Evolutionary conservation across 1,140 invertebrate species (phyloP).

Genomic region (Formica exsecta): DNA sequence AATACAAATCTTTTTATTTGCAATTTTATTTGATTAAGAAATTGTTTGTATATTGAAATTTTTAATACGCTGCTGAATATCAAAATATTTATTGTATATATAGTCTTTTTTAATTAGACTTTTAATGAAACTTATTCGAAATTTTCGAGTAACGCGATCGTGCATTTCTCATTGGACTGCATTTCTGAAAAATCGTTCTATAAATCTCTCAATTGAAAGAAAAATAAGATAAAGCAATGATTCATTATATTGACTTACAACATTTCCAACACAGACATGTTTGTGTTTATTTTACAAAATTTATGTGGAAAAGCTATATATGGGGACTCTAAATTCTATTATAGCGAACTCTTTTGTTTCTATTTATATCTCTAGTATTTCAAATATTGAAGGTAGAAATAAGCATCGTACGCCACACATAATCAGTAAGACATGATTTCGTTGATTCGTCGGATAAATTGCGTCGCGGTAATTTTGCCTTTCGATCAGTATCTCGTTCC

Average conservation of each 20-base stretch:
- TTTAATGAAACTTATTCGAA: not conserved
- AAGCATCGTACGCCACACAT: too few relatives aligned
- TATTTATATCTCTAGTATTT: not conserved
- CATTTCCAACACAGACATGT: not conserved
- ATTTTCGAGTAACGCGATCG: not conserved
- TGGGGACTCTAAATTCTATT: not conserved
- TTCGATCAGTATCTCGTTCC: slow-evolving; percentile 30
- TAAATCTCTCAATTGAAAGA: not conserved
- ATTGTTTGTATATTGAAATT: not conserved
- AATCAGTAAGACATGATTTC: not conserved
- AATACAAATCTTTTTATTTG: not conserved
- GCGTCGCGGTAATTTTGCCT: slow-evolving; percentile 22
- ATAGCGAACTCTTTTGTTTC: not conserved
- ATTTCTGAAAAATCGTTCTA: not conserved
- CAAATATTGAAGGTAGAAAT: not conserved
- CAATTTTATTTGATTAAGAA: not conserved
- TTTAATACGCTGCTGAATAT: too few relatives aligned
- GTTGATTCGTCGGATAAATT: not conserved
- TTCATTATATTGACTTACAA: slow-evolving; percentile 11
- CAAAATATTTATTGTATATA: not conserved
- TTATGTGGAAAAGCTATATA: not conserved
- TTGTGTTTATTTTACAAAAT: not conserved
- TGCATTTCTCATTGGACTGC: not conserved
- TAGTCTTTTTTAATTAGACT: not conserved
- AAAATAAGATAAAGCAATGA: slow-evolving; percentile 2